Base-by-base conservation (phyloP, 2,797 vertebrate species). In the Sciurus carolinensis region DNA sequence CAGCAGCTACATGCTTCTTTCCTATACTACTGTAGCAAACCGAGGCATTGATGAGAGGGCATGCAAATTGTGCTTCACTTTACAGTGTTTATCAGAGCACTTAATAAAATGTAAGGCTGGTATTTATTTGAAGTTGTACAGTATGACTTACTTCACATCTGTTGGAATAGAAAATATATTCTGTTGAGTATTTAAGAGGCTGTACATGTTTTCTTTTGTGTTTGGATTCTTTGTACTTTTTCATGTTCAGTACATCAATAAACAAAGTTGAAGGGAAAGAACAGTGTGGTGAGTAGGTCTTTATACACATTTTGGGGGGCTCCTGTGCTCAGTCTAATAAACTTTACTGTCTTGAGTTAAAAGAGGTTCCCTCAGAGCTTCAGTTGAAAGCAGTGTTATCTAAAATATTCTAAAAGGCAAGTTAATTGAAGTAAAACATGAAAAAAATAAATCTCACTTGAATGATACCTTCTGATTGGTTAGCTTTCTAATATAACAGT, bases 231-330 rank as follows among this genome's bases (percentile, higher is more conserved):
- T 99, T 99, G 99, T 99, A 99, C 99, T 99, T 99, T 99, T 99
- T 99, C 99, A 99, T 99, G 99, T 99, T 99, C 99, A 99, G 99
- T 99, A 99, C 99, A 99, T 99, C 99, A 99, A 99, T 99, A 99
- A 99, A 99, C 99, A 99, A 99, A 99, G 99, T 99, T 99, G 99
- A 99, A 99, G 99, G 99, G 99, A 99, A 99, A 98, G 97, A 98
- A 96, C 64, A 91, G 96, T 97, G 97, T 98, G 96, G 36, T 3
- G 92, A 98, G 88, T 93, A 97, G 85, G 77, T 98, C 95, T 98
- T 98, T 98, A 83, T 97, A 96, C 36, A 85, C 10, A 0, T 85
- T 81, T 87, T 33, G 76, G 36, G 92, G 95, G 91, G 67, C 42
- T 72, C n/a, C 24, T 81, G 3, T 94, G 57, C 52, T 85, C 50